phyloP scores from a whole-genome alignment of 2,113 vertebrate species.

The Emydura subglobosa region DNA sequence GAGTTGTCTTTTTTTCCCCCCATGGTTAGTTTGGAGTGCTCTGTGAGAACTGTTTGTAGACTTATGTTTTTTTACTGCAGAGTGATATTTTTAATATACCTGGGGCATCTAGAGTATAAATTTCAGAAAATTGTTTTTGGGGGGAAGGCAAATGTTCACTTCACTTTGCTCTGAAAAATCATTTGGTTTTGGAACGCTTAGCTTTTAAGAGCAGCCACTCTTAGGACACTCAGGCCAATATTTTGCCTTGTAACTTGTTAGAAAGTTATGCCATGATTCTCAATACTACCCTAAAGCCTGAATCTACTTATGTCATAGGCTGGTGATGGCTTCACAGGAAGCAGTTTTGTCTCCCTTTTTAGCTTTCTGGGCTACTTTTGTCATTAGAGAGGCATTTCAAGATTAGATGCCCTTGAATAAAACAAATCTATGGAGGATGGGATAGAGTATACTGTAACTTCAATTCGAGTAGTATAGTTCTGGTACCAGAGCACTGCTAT shows the following conservation, averaged over 20 bases:
- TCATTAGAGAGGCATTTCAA: background rate
- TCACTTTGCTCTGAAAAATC: background rate
- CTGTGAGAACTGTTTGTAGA: background rate
- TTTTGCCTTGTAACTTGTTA: background rate
- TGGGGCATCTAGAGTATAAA: background rate
- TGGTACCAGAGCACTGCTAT: background rate
- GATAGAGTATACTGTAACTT: background rate
- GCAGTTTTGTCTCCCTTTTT: background rate
- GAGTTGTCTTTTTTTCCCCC: background rate
- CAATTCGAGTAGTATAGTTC: background rate
- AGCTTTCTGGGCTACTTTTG: background rate
- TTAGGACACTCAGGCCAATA: background rate
- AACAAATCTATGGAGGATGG: background rate
- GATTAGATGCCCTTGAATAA: background rate
- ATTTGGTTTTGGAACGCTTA: slow-evolving; percentile 8
- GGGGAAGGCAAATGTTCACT: background rate
- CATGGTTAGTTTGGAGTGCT: background rate
- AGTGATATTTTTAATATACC: background rate
- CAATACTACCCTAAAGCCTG: background rate
- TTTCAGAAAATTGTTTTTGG: background rate
- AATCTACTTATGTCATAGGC: background rate
- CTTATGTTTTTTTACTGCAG: background rate
- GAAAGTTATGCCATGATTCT: background rate
- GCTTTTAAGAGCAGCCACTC: background rate
- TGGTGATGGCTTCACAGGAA: background rate